Percentiles rank a stretch among this genome's conserved stretches.
Evolutionary conservation across 2,888 invertebrate species (phyloP).

Genomic region (Lampropteryx suffumata): DNA sequence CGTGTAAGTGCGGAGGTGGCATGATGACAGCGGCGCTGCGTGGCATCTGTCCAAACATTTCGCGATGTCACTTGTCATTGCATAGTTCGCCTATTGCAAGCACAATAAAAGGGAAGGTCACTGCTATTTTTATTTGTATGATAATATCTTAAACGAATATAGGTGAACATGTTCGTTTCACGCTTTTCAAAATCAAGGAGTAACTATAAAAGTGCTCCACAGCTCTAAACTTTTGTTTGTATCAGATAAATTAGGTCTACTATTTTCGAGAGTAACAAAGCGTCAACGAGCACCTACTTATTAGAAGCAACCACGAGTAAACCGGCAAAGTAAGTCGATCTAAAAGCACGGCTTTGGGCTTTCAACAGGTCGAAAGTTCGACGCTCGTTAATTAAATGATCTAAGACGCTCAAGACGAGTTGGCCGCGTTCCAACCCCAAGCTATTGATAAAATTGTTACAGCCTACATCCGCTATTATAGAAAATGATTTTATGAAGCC

Average conservation of each 20-base stretch:
- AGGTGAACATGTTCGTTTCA: background rate
- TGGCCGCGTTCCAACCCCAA: conserved; percentile 67
- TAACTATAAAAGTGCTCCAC: background rate
- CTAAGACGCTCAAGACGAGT: conserved; percentile 68
- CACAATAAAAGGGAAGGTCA: conserved; percentile 39
- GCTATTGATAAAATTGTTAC: conserved; percentile 75
- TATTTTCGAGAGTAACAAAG: conserved; percentile 31
- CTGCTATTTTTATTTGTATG: background rate
- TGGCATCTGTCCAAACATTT: conserved; percentile 65
- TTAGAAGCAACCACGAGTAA: conserved; percentile 49
- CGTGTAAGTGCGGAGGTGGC: conserved; percentile 24
- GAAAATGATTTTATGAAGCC: conserved; percentile 59
- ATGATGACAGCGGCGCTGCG: conserved; percentile 7
- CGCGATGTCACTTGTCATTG: conserved; percentile 42
- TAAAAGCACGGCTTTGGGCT: conserved; percentile 71
- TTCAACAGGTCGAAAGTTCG: conserved; percentile 82
- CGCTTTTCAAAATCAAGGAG: conserved; percentile 3
- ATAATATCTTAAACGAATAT: background rate
- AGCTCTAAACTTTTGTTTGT: conserved; percentile 9
- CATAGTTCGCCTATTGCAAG: conserved; percentile 50
- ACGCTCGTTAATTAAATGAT: conserved; percentile 80
- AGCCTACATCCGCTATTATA: conserved; percentile 56
- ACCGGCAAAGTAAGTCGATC: conserved; percentile 69
- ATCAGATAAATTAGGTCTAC: conserved; percentile 11
- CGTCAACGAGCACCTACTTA: conserved; percentile 45